Evolutionary conservation across 2,113 vertebrate genomes (phyloP), one percentile per base, ranked within the genome.

Genomic region (Oncorhynchus mykiss): DNA sequence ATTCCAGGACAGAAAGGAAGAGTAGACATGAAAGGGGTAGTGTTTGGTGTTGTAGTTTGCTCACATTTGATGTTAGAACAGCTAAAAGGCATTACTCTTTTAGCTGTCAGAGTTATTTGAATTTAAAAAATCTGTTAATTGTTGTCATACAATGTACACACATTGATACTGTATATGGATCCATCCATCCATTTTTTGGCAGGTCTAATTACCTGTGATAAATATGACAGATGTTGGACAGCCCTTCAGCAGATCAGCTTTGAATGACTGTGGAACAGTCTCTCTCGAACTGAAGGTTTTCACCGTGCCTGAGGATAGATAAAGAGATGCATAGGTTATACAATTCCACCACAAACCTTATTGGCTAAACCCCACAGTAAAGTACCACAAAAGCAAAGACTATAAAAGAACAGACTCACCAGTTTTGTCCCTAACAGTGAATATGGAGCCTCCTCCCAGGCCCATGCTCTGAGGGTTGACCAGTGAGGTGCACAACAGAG

Each of bases 391-490:
- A 75, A 59, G 79, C 49, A 75, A 65, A 69, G 49, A 71, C 12
- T 27, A 14, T 13, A 20, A 54, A 1, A 66, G 9, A 20, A 2
- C n/a, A 25, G 12, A 73, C 11, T 75, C 84, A 98, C 97, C 96
- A 78, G 88, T 93, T n/a, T 92, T 94, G 12, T 94, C 88, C 70
- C 95, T 95, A 81, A 99, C 90, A 20, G 96, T 96, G 78, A 98
- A 91, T 70, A 99, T 67, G 13, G 96, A 94, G 0, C 97, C 98
- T 75, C 98, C 98, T 0, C 97, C 97, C 12, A 99, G 88, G 1
- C 98, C 97, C 77, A 96, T 96, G 85, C 97, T 99, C 91, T 99
- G 98, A 12, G 98, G 98, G 76, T 98, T 95, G 76, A 97, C 86
- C 49, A 96, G 86, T 0, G 95, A 91, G 0, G 96, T 96, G 86